phyloP scores from a whole-genome alignment of 2,888 invertebrate genomes.

The Parapristionchus giblindavisi region DNA sequence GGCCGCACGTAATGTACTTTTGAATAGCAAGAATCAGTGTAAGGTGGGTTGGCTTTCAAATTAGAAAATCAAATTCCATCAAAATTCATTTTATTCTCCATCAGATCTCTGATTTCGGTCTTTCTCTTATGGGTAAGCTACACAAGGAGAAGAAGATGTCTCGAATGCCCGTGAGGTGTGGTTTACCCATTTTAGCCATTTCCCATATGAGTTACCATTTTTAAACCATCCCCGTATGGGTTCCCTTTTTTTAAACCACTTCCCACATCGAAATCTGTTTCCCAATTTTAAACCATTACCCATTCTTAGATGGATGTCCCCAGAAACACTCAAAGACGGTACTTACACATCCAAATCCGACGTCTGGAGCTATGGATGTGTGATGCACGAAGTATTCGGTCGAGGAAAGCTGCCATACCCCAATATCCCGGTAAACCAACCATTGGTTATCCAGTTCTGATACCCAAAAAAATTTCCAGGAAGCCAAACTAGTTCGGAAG shows the following conservation, averaged over 20 bases:
- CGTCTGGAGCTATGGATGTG: constrained; percentile 56
- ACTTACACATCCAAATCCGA: constrained; percentile 53
- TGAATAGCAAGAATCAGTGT: constrained; percentile 46
- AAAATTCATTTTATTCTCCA: too few relatives aligned
- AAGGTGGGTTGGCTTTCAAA: background rate
- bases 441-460: background rate
- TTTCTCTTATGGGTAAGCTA: constrained; percentile 51
- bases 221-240: too few relatives aligned
- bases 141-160: constrained; percentile 54
- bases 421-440: constrained; percentile 40
- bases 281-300: background rate
- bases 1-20: constrained; percentile 53
- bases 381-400: constrained; percentile 53
- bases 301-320: constrained; percentile 49
- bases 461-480: background rate
- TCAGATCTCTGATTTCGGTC: constrained; percentile 62
- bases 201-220: too few relatives aligned
- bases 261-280: too few relatives aligned
- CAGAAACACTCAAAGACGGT: constrained; percentile 51
- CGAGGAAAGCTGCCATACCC: constrained; percentile 47
- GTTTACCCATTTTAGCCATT: too few relatives aligned
- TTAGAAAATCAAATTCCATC: background rate
- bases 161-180: constrained; percentile 52
- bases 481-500: constrained; percentile 16
- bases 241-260: too few relatives aligned